Conservation (phyloP, 2,888 invertebrate genomes). For the Drosophila prolongata region DNA sequence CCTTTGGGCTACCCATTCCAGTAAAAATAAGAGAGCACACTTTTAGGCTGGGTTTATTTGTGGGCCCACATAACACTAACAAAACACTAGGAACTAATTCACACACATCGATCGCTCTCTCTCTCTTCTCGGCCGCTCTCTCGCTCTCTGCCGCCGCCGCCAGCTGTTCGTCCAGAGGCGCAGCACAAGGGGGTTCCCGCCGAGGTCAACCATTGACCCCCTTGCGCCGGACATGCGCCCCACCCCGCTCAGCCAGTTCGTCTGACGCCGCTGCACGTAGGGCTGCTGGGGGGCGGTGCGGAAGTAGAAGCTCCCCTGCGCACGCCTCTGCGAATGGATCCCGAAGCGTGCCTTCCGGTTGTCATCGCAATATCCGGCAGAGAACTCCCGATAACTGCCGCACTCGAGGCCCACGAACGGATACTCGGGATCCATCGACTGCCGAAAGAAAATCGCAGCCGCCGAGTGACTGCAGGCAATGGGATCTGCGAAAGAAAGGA, state of each 20-base stretch:
- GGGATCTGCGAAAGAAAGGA: conserved; percentile 70
- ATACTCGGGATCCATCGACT: conserved; percentile 81
- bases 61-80: conserved; percentile 11
- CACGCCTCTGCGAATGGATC: conserved; percentile 77
- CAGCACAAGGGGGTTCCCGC: conserved; percentile 3
- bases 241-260: conserved; percentile 8
- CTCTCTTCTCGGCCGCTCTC: conserved; percentile 1
- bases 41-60: conserved; percentile 14
- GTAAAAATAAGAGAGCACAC: conserved; percentile 8
- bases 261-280: conserved; percentile 59
- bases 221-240: conserved; percentile 5
- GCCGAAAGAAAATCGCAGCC: conserved; percentile 82
- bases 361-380: conserved; percentile 67
- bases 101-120: conserved; percentile 6
- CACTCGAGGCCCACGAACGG: conserved; percentile 81
- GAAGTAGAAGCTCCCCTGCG: conserved; percentile 80
- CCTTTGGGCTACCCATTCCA: not conserved
- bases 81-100: conserved; percentile 36
- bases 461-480: conserved; percentile 82
- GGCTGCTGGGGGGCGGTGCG: conserved; percentile 70
- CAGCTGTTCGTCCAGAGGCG: conserved; percentile 43
- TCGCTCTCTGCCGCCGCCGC: conserved; percentile 15
- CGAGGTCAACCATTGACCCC: not conserved
- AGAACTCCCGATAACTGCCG: conserved; percentile 71
- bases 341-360: conserved; percentile 81